These are phyloP conservation scores for Leptestheria dahalacensis DNA, from an alignment of 1,140 invertebrate genomes.

Conservation along the genomic window DNA sequence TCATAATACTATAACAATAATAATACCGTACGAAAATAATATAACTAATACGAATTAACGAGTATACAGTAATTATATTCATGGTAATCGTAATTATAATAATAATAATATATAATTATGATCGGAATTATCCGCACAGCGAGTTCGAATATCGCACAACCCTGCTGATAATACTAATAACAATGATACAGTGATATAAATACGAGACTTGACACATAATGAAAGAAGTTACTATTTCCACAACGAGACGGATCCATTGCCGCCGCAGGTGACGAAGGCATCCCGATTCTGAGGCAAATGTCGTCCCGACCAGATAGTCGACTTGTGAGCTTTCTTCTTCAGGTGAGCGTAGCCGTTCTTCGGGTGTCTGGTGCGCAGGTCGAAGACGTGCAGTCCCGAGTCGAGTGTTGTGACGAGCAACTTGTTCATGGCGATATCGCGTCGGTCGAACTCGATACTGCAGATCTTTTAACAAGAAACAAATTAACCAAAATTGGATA, in stretches of 20 bases:
- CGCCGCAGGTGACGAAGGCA: slow-evolving; percentile 79
- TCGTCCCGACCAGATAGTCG: slow-evolving; percentile 71
- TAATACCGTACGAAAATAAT: neutral
- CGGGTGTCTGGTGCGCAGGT: slow-evolving; percentile 71
- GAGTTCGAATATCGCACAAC: too few relatives aligned
- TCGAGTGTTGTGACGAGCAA: slow-evolving; percentile 82
- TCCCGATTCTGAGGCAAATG: slow-evolving; percentile 90
- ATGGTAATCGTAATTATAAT: too few relatives aligned
- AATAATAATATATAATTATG: too few relatives aligned
- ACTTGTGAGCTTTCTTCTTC: slow-evolving; percentile 57
- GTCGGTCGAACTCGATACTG: slow-evolving; percentile 77
- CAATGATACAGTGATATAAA: too few relatives aligned
- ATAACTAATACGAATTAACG: slow-evolving; percentile 4
- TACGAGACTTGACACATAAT: too few relatives aligned
- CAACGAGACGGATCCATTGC: slow-evolving; percentile 65
- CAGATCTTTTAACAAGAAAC: slow-evolving; percentile 45
- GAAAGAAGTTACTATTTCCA: slow-evolving; percentile 69
- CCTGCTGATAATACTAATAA: too few relatives aligned
- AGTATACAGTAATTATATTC: too few relatives aligned
- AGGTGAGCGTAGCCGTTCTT: slow-evolving; percentile 69
- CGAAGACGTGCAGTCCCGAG: slow-evolving; percentile 77
- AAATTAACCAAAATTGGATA: slow-evolving; percentile 10
- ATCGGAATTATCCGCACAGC: too few relatives aligned
- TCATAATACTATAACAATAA: neutral
- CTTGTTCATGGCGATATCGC: slow-evolving; percentile 92